These are phyloP conservation scores for Dendrolimus houi DNA, from an alignment of 2,888 invertebrate genomes.

Conservation along the genomic window DNA sequence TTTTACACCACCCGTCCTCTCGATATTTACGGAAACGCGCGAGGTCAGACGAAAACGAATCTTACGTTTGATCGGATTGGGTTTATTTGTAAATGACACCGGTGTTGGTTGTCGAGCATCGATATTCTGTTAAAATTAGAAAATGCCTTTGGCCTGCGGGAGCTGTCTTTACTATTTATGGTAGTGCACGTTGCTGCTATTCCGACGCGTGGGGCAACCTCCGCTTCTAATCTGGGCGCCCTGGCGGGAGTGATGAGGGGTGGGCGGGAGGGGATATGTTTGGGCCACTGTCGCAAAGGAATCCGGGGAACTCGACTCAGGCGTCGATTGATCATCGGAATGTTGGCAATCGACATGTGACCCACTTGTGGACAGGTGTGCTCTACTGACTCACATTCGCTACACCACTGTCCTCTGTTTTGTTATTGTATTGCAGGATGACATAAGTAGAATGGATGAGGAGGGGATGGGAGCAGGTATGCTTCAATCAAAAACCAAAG, in stretches of 20 bases:
- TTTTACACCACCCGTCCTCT: constrained; percentile 25
- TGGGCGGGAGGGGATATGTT: constrained; percentile 8
- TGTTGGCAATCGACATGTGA: constrained; percentile 38
- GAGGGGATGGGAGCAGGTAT: constrained; percentile 28
- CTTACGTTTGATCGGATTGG: constrained; percentile 1
- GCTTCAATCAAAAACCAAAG: constrained; percentile 55
- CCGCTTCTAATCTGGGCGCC: constrained; percentile 33
- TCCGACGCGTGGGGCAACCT: constrained; percentile 44
- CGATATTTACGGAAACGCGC: constrained; percentile 43
- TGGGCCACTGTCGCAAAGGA: constrained; percentile 11
- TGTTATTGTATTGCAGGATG: constrained; percentile 9
- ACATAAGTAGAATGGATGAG: constrained; percentile 15
- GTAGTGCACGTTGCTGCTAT: constrained; percentile 51
- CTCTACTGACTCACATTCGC: constrained; percentile 18
- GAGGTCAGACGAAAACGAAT: constrained; percentile 22
- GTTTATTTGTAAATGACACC: constrained; percentile 13
- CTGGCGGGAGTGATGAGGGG: neutral
- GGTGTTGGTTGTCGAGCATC: constrained; percentile 20
- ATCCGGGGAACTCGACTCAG: neutral
- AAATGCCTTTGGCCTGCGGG: constrained; percentile 48
- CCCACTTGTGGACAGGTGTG: constrained; percentile 44
- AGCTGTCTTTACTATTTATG: constrained; percentile 71
- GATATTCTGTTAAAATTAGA: constrained; percentile 56
- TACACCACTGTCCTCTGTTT: constrained; percentile 5
- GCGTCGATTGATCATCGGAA: constrained; percentile 23